Percentiles rank a stretch among this genome's conserved stretches.
These are phyloP conservation scores for Diarsia rubi DNA, from an alignment of 2,888 invertebrate species.

Conservation along the genomic window DNA sequence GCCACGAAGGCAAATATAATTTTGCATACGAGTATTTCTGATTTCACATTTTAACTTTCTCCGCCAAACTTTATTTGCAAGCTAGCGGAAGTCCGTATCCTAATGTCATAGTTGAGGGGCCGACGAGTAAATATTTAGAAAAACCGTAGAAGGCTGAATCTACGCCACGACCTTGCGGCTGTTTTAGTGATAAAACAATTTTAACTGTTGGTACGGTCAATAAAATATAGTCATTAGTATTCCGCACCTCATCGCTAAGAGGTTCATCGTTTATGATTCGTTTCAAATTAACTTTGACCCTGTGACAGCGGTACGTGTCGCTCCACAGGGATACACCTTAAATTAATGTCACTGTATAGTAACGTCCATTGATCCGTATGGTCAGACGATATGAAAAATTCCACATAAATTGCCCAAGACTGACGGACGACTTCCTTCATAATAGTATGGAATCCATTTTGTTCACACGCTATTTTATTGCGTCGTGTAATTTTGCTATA, in stretches of 20 bases:
- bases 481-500: neutral
- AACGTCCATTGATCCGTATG: constrained; percentile 10
- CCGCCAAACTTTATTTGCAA: constrained; percentile 75
- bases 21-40: constrained; percentile 73
- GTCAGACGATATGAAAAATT: constrained; percentile 14
- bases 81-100: constrained; percentile 67
- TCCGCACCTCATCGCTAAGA: constrained; percentile 57
- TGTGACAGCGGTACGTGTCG: constrained; percentile 52
- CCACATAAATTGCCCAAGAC: constrained; percentile 14
- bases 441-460: neutral
- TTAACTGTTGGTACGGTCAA: constrained; percentile 65
- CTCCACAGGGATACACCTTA: constrained; percentile 55
- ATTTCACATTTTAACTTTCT: constrained; percentile 86
- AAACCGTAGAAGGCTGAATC: constrained; percentile 65
- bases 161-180: constrained; percentile 69
- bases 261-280: constrained; percentile 64
- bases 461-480: constrained; percentile 9
- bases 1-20: constrained; percentile 61
- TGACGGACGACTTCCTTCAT: neutral
- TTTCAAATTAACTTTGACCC: constrained; percentile 68
- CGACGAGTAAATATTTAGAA: constrained; percentile 58
- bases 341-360: constrained; percentile 28
- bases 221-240: constrained; percentile 67
- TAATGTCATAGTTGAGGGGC: constrained; percentile 54
- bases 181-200: constrained; percentile 71